Conservation (phyloP, 2,113 vertebrate genomes). For the Labeo rohita region DNA sequence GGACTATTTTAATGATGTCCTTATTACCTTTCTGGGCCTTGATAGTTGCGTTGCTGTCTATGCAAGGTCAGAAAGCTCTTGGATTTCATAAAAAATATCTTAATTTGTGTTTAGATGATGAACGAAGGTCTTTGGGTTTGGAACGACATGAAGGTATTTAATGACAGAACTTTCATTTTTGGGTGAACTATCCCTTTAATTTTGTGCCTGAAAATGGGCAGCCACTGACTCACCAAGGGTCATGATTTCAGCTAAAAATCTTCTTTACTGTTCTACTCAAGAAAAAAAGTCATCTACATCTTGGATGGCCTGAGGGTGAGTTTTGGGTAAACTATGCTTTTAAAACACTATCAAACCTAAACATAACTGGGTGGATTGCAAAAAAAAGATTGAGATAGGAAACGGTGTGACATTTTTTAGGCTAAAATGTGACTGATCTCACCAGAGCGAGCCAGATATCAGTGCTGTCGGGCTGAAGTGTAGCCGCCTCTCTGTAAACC, state of each 20-base stretch:
- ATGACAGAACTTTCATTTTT: no score
- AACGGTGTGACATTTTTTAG: neutral
- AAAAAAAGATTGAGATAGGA: neutral
- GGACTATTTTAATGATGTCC: no score
- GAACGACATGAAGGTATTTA: no score
- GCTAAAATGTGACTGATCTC: constrained; percentile 57
- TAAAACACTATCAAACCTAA: neutral
- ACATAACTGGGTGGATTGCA: neutral
- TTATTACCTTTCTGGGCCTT: no score
- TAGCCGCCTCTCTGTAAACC: constrained; percentile 85
- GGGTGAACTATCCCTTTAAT: no score
- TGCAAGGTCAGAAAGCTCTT: no score
- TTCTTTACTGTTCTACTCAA: neutral
- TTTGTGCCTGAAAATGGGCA: no score
- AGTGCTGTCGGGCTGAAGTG: constrained; percentile 82
- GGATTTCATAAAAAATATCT: no score
- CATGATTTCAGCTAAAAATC: no score
- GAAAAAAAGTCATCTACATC: neutral
- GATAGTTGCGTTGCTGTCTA: no score
- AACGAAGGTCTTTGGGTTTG: no score
- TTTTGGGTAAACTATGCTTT: neutral
- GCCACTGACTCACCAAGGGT: neutral
- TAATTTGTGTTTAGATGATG: no score
- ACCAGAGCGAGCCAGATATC: constrained; percentile 92
- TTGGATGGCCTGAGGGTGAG: neutral